Base-by-base conservation (phyloP, 2,888 invertebrate genomes). In the Esperia sulphurella region DNA sequence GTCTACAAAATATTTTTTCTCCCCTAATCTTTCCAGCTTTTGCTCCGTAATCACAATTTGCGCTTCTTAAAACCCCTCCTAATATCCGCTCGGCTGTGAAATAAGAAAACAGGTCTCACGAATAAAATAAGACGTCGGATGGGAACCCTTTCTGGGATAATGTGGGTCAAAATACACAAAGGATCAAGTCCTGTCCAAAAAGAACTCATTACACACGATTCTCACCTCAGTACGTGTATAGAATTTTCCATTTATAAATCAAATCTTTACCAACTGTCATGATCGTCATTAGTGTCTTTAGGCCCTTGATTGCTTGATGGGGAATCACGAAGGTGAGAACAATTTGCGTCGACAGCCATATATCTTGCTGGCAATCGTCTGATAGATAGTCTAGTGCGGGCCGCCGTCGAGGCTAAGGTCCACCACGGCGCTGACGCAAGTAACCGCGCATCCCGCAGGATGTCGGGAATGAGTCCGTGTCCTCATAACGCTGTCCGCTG, bases 381-480 rank as follows among this genome's bases (percentile, higher is more conserved):
- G 80, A 76, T 78, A 68, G 70, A 61, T 75, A 68, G 84, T 84
- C 86, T 86, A 45, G 44, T 33, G 46, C 29, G 61, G 63, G 68
- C 35, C 35, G 31, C n/a, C 63, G 65, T 69, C 75, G 65, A 74
- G 76, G 68, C 75, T 80, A 79, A 80, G 85, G 82, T 81, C 82
- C 75, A 65, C 60, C 10, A n/a, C 35, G 35, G 58, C 68, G 66
- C 74, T 82, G 84, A 85, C 84, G 82, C 81, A 85, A 87, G 83
- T 81, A 73, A 69, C 61, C 75, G 62, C 73, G 71, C 79, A 79
- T 87, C 82, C 86, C 77, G 80, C 87, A 86, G 88, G 88, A 89
- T 87, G 88, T 86, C 75, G 79, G 72, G 84, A 88, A 84, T 88
- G 83, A 85, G 87, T 80, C 74, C 86, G 83, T 88, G 88, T 85